Evolutionary conservation across 2,888 invertebrate genomes (phyloP), one percentile per base, ranked within the genome.

Genomic region (Calameuta filiformis): DNA sequence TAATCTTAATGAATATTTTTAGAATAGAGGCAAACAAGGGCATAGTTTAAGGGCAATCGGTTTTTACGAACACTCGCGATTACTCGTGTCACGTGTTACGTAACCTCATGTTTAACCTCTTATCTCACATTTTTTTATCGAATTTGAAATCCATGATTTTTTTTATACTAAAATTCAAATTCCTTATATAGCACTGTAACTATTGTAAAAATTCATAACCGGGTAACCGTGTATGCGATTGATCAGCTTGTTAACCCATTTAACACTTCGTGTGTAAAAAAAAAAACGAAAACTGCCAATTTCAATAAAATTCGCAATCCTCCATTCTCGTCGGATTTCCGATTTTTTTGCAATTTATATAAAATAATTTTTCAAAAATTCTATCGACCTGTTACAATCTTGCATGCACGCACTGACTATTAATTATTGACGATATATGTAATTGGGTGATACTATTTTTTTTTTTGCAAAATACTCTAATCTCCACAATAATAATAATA

Each of bases 1-100:
- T 83, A 85, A 86, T 87, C 84, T 81, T 81, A 68, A 79, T 81
- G 68, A 76, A 77, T 82, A 84, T 84, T 85, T 83, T 82, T 88
- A 87, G 82, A 82, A 82, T 75, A 81, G 83, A 87, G 87, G 88
- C 89, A 90, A 90, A 89, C 87, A 89, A 87, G 86, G 84, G 83
- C 85, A 86, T 82, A 80, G 83, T 84, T 85, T 85, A 82, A 82
- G 84, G 82, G 81, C 85, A 84, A 82, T 85, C 85, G 79, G 76
- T 83, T 76, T 79, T 34, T 23, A 56, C 9, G 56, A 15, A 23
- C 15, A 12, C 31, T 31, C 31, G 30, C 71, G 71, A 71, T 71
- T 71, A 31, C 31, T 23, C 31, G 15, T 56, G 56, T 56, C 56
- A 1, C 23, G 23, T 56, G 9, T 56, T 56, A 9, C 56, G 56